These are phyloP conservation scores for Melieria omissa DNA, from an alignment of 2,888 invertebrate species.

Conservation along the genomic window DNA sequence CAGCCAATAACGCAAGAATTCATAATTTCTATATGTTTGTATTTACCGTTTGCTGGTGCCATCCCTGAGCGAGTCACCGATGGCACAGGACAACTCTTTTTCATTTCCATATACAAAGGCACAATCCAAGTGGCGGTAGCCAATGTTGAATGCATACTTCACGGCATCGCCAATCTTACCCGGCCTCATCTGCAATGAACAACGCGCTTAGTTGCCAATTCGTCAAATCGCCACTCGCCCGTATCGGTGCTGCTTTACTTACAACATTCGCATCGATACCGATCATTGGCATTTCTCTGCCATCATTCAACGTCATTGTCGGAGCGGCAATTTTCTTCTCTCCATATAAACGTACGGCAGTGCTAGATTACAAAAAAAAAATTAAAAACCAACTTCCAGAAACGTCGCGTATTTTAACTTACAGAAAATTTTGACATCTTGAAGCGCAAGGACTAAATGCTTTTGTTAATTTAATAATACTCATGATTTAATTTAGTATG, in stretches of 20 bases:
- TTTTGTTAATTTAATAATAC: no score
- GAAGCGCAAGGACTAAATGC: no score
- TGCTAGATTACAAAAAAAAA: no score
- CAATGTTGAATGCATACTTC: conserved; percentile 78
- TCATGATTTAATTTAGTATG: no score
- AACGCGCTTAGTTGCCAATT: not conserved
- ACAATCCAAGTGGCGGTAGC: conserved; percentile 85
- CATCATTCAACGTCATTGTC: conserved; percentile 64
- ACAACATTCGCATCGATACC: conserved; percentile 87
- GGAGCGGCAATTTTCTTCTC: not conserved
- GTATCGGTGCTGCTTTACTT: conserved; percentile 55
- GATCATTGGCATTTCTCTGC: conserved; percentile 73
- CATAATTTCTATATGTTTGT: no score
- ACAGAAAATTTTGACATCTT: no score
- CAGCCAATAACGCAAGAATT: no score
- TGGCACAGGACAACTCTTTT: conserved; percentile 77
- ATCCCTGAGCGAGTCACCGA: conserved; percentile 73
- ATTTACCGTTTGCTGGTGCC: conserved; percentile 73
- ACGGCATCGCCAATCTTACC: conserved; percentile 77
- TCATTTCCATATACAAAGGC: conserved; percentile 78
- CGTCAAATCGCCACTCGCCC: not conserved
- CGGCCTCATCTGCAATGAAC: conserved; percentile 68
- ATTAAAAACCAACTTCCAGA: no score
- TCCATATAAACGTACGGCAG: no score
- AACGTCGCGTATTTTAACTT: no score